A percentile compares a stretch with the other conserved stretches of the same genome.
These are phyloP conservation scores for Hippasteria phrygiana DNA, from an alignment of 53 echinoderm and acorn worm genomes.

Conservation along the genomic window DNA sequence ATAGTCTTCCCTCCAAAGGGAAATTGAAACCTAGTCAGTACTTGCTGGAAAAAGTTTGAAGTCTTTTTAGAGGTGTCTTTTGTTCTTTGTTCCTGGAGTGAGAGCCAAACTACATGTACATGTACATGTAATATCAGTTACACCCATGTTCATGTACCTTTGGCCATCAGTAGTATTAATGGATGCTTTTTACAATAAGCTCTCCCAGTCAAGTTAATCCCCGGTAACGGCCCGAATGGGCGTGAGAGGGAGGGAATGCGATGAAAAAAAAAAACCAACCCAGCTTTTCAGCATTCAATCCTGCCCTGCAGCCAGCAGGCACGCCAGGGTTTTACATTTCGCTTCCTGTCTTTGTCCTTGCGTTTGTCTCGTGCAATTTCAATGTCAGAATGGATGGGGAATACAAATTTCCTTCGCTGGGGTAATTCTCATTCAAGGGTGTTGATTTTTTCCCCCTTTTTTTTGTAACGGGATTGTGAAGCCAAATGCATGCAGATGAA, in stretches of 20 bases:
- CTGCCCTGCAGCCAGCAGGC: conserved; percentile 40
- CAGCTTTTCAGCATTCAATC: conserved; percentile 39
- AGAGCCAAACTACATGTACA: neutral
- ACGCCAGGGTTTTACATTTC: conserved; percentile 52
- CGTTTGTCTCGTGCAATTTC: neutral
- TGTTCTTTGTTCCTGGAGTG: conserved; percentile 26
- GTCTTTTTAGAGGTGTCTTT: conserved; percentile 1
- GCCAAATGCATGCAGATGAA: conserved; percentile 49
- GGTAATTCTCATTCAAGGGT: conserved; percentile 1
- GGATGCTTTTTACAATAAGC: neutral
- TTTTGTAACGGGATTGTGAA: neutral
- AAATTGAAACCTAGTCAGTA: conserved; percentile 29
- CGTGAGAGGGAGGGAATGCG: conserved; percentile 24
- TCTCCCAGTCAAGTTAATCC: conserved; percentile 19
- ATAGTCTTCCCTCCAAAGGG: too few species aligned
- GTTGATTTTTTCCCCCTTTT: conserved; percentile 1
- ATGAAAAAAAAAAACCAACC: neutral
- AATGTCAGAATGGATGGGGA: neutral
- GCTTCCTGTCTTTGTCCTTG: conserved; percentile 47
- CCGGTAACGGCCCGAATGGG: conserved; percentile 42
- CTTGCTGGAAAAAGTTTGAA: neutral
- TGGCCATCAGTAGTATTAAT: conserved; percentile 40
- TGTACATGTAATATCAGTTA: conserved; percentile 40
- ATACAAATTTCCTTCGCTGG: neutral
- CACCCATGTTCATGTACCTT: conserved; percentile 63